These are phyloP conservation scores for Rattus norvegicus DNA, from an alignment of 2,113 vertebrate genomes.

Conservation along the genomic window GRCr8 NC_086025.1:110963501-110964000, in stretches of 20 bases:
- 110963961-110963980: too few relatives aligned
- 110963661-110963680: too few relatives aligned
- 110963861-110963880: not conserved
- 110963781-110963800: not conserved
- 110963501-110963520: not conserved
- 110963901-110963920: not conserved
- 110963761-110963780: not conserved
- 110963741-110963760: not conserved
- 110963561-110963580: not conserved
- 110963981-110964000: not conserved
- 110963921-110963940: not conserved
- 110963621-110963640: too few relatives aligned
- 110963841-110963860: slow-evolving; percentile 43
- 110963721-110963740: not conserved
- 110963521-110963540: not conserved
- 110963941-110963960: too few relatives aligned
- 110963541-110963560: not conserved
- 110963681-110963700: too few relatives aligned
- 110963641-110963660: too few relatives aligned
- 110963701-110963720: too few relatives aligned
- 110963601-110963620: too few relatives aligned
- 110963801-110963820: not conserved
- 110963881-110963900: not conserved
- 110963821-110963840: not conserved
- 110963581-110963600: not conserved